A percentile compares a stretch with the other conserved stretches of the same genome.
Evolutionary conservation across 2,113 vertebrate genomes (phyloP).

Genomic region (Apteryx mantelli): DNA sequence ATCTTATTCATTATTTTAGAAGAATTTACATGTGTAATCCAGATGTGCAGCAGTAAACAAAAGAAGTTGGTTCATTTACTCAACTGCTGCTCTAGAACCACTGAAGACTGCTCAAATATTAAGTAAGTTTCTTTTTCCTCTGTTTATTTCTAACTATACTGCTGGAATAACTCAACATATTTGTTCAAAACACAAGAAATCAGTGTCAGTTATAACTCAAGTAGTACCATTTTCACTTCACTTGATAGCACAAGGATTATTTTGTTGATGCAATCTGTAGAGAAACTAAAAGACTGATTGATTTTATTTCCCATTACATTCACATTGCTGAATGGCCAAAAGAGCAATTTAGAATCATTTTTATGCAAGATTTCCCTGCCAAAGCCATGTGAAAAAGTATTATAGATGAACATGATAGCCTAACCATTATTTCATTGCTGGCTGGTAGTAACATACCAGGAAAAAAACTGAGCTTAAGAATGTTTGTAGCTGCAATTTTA

Average conservation of each 20-base stretch:
- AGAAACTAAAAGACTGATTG: background rate
- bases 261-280: background rate
- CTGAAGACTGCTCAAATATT: background rate
- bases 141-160: background rate
- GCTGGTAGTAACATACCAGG: background rate
- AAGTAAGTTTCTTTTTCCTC: background rate
- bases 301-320: background rate
- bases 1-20: background rate
- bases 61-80: background rate
- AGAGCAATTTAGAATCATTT: background rate
- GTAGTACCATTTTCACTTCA: background rate
- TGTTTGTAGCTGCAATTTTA: background rate
- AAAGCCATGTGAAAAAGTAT: background rate
- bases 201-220: background rate
- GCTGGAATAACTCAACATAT: background rate
- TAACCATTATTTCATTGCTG: background rate
- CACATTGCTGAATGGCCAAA: background rate
- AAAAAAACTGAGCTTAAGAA: background rate
- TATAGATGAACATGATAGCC: background rate
- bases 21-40: background rate
- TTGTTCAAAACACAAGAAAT: background rate
- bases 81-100: background rate
- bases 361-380: background rate
- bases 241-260: background rate
- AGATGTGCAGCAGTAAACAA: accelerated